phyloP scores from a whole-genome alignment of 2,113 vertebrate genomes.

The Corythornis cristatus region DNA sequence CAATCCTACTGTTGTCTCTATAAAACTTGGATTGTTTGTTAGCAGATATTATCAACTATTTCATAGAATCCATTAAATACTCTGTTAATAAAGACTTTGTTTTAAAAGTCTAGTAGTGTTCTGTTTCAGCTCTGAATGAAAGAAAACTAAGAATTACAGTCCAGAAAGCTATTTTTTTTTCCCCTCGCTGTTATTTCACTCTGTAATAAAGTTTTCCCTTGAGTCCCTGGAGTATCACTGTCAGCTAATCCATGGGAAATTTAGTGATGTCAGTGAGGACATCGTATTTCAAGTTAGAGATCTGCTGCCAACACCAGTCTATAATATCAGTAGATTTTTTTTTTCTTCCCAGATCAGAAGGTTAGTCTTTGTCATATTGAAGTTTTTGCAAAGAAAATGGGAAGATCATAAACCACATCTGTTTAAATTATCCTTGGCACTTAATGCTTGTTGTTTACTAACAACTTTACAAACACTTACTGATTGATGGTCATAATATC shows the following conservation, averaged over 20 bases:
- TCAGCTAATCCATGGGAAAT: slow-evolving; percentile 45
- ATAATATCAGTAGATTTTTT: neutral
- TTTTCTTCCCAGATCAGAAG: neutral
- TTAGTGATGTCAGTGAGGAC: neutral
- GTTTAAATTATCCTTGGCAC: slow-evolving; percentile 1
- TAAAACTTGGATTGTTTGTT: neutral
- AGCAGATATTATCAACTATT: neutral
- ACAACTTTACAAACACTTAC: neutral
- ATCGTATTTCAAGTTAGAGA: slow-evolving; percentile 2
- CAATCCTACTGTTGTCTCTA: neutral
- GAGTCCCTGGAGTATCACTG: neutral
- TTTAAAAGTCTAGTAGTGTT: neutral
- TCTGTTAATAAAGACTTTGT: neutral
- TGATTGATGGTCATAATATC: slow-evolving; percentile 8
- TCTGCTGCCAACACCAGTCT: neutral
- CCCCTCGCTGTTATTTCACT: neutral
- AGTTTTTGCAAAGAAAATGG: neutral
- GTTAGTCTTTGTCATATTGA: slow-evolving; percentile 28
- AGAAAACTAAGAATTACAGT: neutral
- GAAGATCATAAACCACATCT: neutral
- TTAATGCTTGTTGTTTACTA: slow-evolving; percentile 26
- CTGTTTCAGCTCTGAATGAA: neutral
- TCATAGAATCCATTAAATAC: neutral
- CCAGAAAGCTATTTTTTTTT: neutral
- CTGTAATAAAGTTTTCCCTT: neutral